Evolutionary conservation across 2,888 invertebrate species (phyloP), one percentile per base, ranked within the genome.

Genomic region (Melanchra persicariae): DNA sequence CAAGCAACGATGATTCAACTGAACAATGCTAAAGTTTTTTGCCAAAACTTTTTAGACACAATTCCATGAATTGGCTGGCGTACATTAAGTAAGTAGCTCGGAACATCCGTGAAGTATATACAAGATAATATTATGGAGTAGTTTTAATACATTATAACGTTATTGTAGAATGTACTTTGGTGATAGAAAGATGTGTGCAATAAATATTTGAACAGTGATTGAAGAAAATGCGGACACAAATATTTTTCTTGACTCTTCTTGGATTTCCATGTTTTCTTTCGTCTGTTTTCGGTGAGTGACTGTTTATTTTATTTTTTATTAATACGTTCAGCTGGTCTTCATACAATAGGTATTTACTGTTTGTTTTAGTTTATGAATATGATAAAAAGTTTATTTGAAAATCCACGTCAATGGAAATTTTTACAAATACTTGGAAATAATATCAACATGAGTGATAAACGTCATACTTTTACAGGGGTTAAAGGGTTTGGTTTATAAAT

Each of bases 21-120:
- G 55, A 59, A 60, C 68, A 58, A 69, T 69, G 26, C 17, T 47
- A 59, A 19, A 7, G 26, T 70, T 82, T 83, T 82, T 85, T 83
- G 34, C n/a, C 15, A 6, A 34, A 59, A 30, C 37, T 83, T 83
- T 83, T 83, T 83, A 59, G 52, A 40, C 12, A 0, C n/a, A 40
- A 52, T 83, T 83, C 77, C 30, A 3, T 66, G 83, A 85, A 85
- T 52, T 37, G 10, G 52, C 12, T 43, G 51, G 30, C 54, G 54
- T 57, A 66, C 51, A 51, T 71, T 49, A 55, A 47, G 24, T 60
- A 45, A 64, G 54, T 51, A 43, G 55, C 60, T 63, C 15, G 12
- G 9, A 60, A 71, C 64, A 73, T 74, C 77, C 83, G 84, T 54
- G 55, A 77, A 49, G 45, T 24, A 54, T 59, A 69, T 34, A 71